Base-by-base conservation (phyloP, 1,140 invertebrate species). In the Ericerus pela region DNA sequence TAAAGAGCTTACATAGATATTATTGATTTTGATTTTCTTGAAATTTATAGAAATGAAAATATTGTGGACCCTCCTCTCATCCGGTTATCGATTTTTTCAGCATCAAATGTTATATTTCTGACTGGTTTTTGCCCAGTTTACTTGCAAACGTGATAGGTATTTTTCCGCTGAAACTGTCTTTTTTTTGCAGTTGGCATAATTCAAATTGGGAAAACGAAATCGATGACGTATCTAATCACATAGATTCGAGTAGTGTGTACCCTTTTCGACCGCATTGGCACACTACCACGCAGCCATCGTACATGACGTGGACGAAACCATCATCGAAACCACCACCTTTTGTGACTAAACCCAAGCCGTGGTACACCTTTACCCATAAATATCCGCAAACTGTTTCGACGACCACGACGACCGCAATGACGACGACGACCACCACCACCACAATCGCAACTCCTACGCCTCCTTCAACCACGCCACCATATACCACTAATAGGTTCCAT, bases 401-500 rank as follows among this genome's bases (percentile, higher is more conserved):
- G 3, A 62, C 65, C 1, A 65, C 64, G 2, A 64, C 67, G 8
- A 62, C 69, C 2, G 65, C 65, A 1, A 65, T 63, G 1, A 54
- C 58, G 2, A 51, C 65, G 14, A 56, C 66, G 14, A 55, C 63
- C 18, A 64, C 64, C 51, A 55, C 58, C 6, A 56, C 65, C 11
- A 64, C 66, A 51, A 60, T 63, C 11, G 60, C 60, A 12, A 56
- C 63, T 12, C 59, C 62, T 30, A 66, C 60, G 68, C 67, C 58
- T 69, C 71, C 66, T 1, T 30, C 51, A 3, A 53, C 66, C 60
- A 4, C 56, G 11, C 43, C 64, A n/a, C 53, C 64, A 28, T 51
- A 62, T 51, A 63, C 64, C 70, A 54, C 60, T 60, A 24, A 59
- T 61, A n/a, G n/a, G n/a, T n/a, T n/a, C n/a, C n/a, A n/a, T n/a